These are phyloP conservation scores for Drosophila macrothrix DNA, from an alignment of 2,888 invertebrate species.

Conservation along the genomic window DNA sequence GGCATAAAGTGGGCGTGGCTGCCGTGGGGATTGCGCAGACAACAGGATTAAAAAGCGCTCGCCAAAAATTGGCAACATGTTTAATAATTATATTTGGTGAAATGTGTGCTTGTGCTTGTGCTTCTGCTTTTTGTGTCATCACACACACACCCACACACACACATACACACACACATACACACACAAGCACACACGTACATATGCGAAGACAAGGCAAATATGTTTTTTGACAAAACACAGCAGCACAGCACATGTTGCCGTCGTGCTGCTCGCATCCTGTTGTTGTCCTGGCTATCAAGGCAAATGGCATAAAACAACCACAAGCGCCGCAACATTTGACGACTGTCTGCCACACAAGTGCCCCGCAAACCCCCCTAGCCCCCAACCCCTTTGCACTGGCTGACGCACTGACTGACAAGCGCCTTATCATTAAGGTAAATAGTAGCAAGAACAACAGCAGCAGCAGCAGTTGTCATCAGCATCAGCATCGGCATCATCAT, in stretches of 20 bases:
- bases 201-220: conserved; percentile 71
- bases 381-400: conserved; percentile 9
- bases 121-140: conserved; percentile 65
- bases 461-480: conserved; percentile 61
- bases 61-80: conserved; percentile 78
- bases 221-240: conserved; percentile 78
- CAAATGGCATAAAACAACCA: conserved; percentile 78
- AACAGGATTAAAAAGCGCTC: conserved; percentile 80
- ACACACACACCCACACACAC: conserved; percentile 7
- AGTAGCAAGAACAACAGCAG: conserved; percentile 50
- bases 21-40: conserved; percentile 65
- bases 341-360: conserved; percentile 59
- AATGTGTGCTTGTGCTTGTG: conserved; percentile 75
- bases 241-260: conserved; percentile 74
- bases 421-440: conserved; percentile 82
- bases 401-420: conserved; percentile 74
- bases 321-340: conserved; percentile 77
- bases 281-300: conserved; percentile 21
- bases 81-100: conserved; percentile 80
- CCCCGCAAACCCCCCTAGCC: background rate
- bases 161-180: conserved; percentile 21
- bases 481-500: conserved; percentile 63
- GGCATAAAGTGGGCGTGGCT: conserved; percentile 33
- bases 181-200: conserved; percentile 11
- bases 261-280: conserved; percentile 26